Conservation (phyloP, 2,113 vertebrate genomes). For the Boleophthalmus pectinirostris region DNA sequence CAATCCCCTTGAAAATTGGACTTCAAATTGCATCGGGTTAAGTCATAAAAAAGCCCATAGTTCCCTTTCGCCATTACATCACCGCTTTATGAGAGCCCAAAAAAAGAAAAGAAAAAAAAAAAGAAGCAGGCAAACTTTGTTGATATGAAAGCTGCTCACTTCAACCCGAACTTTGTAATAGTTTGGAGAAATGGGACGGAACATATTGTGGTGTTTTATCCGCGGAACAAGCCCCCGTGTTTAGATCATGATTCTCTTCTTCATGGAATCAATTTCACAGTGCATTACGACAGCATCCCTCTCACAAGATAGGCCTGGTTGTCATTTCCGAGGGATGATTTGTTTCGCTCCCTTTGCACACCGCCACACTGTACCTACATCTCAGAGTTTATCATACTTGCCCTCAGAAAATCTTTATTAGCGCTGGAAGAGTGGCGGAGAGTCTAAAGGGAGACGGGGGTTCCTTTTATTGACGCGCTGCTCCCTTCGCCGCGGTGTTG, state of each 20-base stretch:
- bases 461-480: constrained; percentile 42
- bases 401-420: constrained; percentile 73
- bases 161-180: constrained; percentile 18
- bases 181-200: constrained; percentile 12
- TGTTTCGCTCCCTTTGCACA: constrained; percentile 62
- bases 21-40: neutral
- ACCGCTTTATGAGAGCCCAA: neutral
- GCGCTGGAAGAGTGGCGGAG: constrained; percentile 56
- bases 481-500: constrained; percentile 45
- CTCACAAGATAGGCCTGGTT: constrained; percentile 70
- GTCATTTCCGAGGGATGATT: constrained; percentile 70
- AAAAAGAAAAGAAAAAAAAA: no score
- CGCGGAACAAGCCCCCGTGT: constrained; percentile 55
- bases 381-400: constrained; percentile 70
- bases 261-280: constrained; percentile 81
- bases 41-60: neutral
- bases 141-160: constrained; percentile 17
- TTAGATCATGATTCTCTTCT: constrained; percentile 79
- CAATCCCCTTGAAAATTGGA: no score
- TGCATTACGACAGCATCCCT: constrained; percentile 70
- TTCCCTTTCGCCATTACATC: neutral
- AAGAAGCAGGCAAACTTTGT: neutral
- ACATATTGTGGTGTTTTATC: constrained; percentile 48
- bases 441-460: constrained; percentile 38
- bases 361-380: constrained; percentile 63